These are phyloP conservation scores for Platysteira castanea DNA, from an alignment of 2,113 vertebrate species.

Conservation along the genomic window DNA sequence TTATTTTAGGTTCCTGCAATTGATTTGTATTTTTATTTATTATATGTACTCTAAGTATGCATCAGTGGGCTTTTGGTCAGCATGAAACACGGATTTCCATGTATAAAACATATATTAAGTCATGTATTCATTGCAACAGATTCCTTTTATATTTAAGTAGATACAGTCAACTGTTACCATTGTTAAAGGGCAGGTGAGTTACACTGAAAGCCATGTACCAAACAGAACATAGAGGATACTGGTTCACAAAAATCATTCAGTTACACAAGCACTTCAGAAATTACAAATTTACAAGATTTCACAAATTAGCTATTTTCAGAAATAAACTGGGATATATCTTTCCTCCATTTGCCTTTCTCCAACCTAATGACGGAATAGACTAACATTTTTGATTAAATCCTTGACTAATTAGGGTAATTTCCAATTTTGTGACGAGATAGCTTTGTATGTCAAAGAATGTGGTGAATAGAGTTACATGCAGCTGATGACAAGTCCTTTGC, in stretches of 20 bases:
- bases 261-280: not conserved
- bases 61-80: slow-evolving; percentile 36
- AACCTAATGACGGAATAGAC: not conserved
- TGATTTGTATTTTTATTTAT: slow-evolving; percentile 47
- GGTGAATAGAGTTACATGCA: not conserved
- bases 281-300: not conserved
- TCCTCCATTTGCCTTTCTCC: not conserved
- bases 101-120: not conserved
- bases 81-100: slow-evolving; percentile 4
- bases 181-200: not conserved
- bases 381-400: accelerated
- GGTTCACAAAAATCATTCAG: not conserved
- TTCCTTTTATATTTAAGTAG: slow-evolving; percentile 25
- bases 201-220: not conserved
- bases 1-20: slow-evolving; percentile 28
- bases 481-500: accelerated
- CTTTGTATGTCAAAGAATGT: not conserved
- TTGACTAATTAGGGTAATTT: not conserved
- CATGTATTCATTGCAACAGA: not conserved
- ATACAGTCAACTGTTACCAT: not conserved
- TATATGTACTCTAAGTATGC: slow-evolving; percentile 12
- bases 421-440: not conserved
- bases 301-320: not conserved
- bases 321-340: not conserved
- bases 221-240: not conserved